These are phyloP conservation scores for Chaetorhynchus papuensis DNA, from an alignment of 2,113 vertebrate species.

Conservation along the genomic window DNA sequence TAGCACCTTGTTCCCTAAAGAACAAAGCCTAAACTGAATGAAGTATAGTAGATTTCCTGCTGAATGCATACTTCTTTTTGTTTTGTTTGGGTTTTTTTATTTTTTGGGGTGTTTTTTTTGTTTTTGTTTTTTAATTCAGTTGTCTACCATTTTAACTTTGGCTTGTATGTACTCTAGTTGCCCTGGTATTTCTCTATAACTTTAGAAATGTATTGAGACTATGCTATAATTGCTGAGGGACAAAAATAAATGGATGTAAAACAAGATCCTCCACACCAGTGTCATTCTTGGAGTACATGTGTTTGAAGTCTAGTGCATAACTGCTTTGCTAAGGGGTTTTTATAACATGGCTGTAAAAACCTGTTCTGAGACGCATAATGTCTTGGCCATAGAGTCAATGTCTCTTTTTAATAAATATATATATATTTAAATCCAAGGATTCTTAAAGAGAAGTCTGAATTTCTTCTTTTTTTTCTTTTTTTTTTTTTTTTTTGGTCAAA, in stretches of 20 bases:
- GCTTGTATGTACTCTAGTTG: conserved; percentile 71
- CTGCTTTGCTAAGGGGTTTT: conserved; percentile 58
- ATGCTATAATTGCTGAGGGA: conserved; percentile 72
- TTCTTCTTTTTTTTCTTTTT: not conserved
- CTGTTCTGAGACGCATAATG: conserved; percentile 53
- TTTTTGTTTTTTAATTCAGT: conserved; percentile 36
- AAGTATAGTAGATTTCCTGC: conserved; percentile 62
- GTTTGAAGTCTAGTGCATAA: conserved; percentile 60
- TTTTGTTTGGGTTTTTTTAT: not conserved
- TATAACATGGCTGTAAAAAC: conserved; percentile 60
- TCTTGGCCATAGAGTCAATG: conserved; percentile 51
- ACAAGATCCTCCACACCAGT: conserved; percentile 67
- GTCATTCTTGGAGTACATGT: conserved; percentile 72
- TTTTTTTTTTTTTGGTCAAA: not conserved
- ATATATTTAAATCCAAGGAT: conserved; percentile 62
- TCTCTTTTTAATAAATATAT: conserved; percentile 64
- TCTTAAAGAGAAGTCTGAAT: conserved; percentile 50
- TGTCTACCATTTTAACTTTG: conserved; percentile 66
- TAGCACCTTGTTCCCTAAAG: conserved; percentile 76
- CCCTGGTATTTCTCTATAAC: conserved; percentile 73
- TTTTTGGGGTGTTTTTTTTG: not conserved
- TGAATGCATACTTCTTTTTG: conserved; percentile 45
- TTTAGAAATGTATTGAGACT: conserved; percentile 71
- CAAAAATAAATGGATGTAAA: conserved; percentile 74
- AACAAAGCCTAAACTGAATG: conserved; percentile 69